Base-by-base conservation (phyloP, 2,797 vertebrate genomes). In the Tiaroga cobitis region DNA sequence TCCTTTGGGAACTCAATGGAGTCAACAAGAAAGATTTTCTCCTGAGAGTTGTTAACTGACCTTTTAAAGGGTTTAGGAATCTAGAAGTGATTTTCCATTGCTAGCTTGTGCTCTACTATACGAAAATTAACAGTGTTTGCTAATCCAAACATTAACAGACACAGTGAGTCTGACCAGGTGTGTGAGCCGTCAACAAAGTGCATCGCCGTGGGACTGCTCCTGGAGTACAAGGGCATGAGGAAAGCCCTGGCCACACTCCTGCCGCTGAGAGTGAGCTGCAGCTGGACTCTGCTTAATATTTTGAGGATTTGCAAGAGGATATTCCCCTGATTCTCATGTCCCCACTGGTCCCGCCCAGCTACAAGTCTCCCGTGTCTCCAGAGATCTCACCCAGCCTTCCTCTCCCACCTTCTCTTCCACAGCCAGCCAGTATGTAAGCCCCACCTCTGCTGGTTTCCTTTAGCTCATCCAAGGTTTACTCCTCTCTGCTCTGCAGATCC, bases 21-120 rank as follows among this genome's bases (percentile, higher is more conserved):
- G 72, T 49, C 81, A 81, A 68, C 81, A 68, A 46, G n/a, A 49
- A 43, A 46, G 29, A 83, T 75, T 16, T 19, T 67, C 76, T 54
- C 61, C 39, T 32, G 49, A 81, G 81, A 43, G 26, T 21, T 46
- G 70, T 34, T 46, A 69, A 76, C 8, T 13, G 68, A 75, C 21
- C 29, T 75, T 83, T 7, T 5, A 75, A 74, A 13, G 13, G 9
- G 29, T 46, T 39, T 49, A 26, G 16, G n/a, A 77, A 77, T 77
- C 8, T 51, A 68, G n/a, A 59, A 4, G 43, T 43, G n/a, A 2
- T 39, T 65, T 26, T 16, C 8, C 51, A 61, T 26, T 41, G 24
- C 34, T 26, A 16, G 67, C 9, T 70, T 72, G 15, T 69, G 32
- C 65, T 54, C 0, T 54, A 32, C 43, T n/a, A 24, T 15, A 9